These are phyloP conservation scores for Cynocephalus volans DNA, from an alignment of 2,113 vertebrate genomes.

Conservation along the genomic window DNA sequence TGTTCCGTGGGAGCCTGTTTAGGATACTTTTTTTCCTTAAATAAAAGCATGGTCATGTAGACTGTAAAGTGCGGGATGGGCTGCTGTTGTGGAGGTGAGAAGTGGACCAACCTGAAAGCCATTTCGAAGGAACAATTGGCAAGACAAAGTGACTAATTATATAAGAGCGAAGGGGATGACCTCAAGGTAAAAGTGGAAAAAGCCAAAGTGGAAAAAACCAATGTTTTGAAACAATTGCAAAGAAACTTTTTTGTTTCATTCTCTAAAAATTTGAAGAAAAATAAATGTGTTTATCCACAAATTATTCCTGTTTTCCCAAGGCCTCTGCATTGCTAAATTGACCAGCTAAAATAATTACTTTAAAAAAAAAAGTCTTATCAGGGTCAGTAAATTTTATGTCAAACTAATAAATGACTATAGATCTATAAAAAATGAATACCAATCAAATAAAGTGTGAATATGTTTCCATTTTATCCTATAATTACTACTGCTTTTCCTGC, in stretches of 20 bases:
- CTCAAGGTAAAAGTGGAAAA: conserved; percentile 78
- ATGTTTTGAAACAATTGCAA: conserved; percentile 74
- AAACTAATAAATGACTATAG: conserved; percentile 43
- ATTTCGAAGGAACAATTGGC: conserved; percentile 23
- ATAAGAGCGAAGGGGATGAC: not conserved
- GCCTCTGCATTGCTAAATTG: conserved; percentile 42
- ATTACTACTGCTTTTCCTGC: not conserved
- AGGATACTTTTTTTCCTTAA: not conserved
- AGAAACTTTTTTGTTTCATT: conserved; percentile 55
- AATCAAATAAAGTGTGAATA: not conserved
- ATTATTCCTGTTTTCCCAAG: conserved; percentile 55
- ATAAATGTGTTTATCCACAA: conserved; percentile 74
- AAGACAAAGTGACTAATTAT: conserved; percentile 55
- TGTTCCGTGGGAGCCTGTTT: not conserved
- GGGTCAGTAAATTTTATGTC: conserved; percentile 40
- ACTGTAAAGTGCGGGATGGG: not conserved
- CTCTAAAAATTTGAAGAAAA: conserved; percentile 74
- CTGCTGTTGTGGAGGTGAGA: not conserved
- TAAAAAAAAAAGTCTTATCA: not conserved
- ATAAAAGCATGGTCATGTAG: not conserved
- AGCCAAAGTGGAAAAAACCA: conserved; percentile 79
- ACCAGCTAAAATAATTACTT: not conserved
- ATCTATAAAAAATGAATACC: not conserved
- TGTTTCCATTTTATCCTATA: conserved; percentile 14
- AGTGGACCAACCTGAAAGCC: not conserved